These are phyloP conservation scores for Lepeophtheirus salmonis DNA, from an alignment of 1,140 invertebrate genomes.

Conservation along the genomic window DNA sequence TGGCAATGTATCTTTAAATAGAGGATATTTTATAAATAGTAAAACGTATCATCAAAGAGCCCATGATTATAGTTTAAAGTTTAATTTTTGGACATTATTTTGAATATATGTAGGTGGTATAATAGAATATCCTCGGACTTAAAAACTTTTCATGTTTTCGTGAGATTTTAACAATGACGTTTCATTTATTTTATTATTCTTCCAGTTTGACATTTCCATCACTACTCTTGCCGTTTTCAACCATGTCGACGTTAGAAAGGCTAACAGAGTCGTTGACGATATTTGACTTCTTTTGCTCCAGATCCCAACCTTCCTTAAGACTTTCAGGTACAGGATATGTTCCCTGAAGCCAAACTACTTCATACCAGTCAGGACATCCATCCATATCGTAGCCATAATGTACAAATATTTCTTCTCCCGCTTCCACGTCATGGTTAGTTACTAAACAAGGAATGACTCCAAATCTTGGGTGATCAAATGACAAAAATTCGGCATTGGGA, in stretches of 20 bases:
- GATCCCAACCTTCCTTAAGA: not conserved
- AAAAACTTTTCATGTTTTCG: too few relatives aligned
- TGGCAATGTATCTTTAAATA: too few relatives aligned
- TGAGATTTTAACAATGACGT: too few relatives aligned
- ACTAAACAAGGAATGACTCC: conserved; percentile 14
- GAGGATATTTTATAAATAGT: too few relatives aligned
- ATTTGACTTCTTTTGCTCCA: not conserved
- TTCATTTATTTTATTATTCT: too few relatives aligned
- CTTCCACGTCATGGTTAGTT: conserved; percentile 6
- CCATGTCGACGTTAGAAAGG: not conserved
- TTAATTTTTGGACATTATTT: too few relatives aligned
- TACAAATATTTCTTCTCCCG: conserved; percentile 17
- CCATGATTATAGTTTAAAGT: too few relatives aligned
- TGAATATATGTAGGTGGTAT: too few relatives aligned
- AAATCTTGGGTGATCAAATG: conserved; percentile 15
- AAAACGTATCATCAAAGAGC: too few relatives aligned
- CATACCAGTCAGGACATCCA: conserved; percentile 16
- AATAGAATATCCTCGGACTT: too few relatives aligned
- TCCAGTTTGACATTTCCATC: not conserved
- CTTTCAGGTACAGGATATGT: conserved; percentile 6
- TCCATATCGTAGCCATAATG: conserved; percentile 16
- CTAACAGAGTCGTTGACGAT: not conserved
- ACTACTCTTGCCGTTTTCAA: not conserved
- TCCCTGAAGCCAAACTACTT: conserved; percentile 5
- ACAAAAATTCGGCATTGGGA: conserved; percentile 14